These are phyloP conservation scores for Rynchops niger DNA, from an alignment of 2,113 vertebrate species.

Conservation along the genomic window DNA sequence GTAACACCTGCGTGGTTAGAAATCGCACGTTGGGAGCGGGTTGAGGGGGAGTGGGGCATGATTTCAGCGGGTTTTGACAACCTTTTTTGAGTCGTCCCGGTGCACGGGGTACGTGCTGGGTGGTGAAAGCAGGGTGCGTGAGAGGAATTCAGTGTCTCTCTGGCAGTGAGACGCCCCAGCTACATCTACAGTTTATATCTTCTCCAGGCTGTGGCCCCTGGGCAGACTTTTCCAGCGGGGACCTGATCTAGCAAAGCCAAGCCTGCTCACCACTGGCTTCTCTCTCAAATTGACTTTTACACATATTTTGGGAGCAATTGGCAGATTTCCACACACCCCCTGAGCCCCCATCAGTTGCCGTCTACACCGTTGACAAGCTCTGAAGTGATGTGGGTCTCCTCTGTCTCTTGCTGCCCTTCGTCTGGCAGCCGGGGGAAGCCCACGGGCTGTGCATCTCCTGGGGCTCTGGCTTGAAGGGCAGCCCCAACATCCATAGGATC, in stretches of 20 bases:
- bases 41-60: too few relatives aligned
- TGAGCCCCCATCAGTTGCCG: not conserved
- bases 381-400: not conserved
- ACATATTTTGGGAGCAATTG: not conserved
- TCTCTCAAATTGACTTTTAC: not conserved
- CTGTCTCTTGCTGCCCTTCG: accelerated
- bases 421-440: not conserved
- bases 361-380: not conserved
- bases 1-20: not conserved
- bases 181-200: not conserved
- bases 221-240: not conserved
- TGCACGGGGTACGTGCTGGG: accelerated
- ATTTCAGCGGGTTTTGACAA: not conserved
- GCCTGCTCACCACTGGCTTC: not conserved
- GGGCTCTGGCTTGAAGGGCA: not conserved
- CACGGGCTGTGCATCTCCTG: not conserved
- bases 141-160: not conserved
- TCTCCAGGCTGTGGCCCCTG: not conserved
- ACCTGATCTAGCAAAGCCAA: not conserved
- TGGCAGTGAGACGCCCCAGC: not conserved
- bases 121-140: not conserved
- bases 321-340: not conserved
- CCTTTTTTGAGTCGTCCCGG: accelerated
- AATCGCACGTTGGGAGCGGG: accelerated
- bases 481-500: not conserved